Conservation (phyloP, 2,797 vertebrate genomes). For the Austrolebias charrua region DNA sequence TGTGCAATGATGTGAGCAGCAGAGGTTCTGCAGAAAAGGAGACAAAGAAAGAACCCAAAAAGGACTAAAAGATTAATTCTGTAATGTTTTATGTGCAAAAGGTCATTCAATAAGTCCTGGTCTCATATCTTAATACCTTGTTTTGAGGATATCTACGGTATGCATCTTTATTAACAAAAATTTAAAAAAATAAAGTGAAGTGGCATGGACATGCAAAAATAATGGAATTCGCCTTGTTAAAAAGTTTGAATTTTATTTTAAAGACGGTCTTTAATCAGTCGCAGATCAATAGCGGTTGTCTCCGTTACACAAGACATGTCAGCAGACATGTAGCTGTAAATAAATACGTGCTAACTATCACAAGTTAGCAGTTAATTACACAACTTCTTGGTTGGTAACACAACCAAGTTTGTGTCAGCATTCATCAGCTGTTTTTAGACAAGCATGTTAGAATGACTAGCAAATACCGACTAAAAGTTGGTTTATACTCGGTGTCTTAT, state of each 20-base stretch:
- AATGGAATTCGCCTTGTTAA: not conserved
- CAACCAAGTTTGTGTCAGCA: not conserved
- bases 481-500: too few species aligned
- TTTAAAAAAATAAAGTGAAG: too few species aligned
- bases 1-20: slow-evolving; percentile 84
- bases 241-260: not conserved
- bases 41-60: not conserved
- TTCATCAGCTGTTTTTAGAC: not conserved
- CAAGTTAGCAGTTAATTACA: too few species aligned
- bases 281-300: not conserved
- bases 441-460: not conserved
- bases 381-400: not conserved
- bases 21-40: slow-evolving; percentile 74
- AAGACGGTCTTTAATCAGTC: not conserved
- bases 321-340: too few species aligned
- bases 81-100: too few species aligned
- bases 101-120: too few species aligned
- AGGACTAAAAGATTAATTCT: not conserved
- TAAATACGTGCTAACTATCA: too few species aligned
- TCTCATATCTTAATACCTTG: too few species aligned
- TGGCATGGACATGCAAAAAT: too few species aligned
- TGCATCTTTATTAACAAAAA: too few species aligned
- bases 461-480: not conserved
- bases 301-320: not conserved
- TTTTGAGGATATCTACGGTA: too few species aligned